These are phyloP conservation scores for Acleris cristana DNA, from an alignment of 2,888 invertebrate species.

Conservation along the genomic window DNA sequence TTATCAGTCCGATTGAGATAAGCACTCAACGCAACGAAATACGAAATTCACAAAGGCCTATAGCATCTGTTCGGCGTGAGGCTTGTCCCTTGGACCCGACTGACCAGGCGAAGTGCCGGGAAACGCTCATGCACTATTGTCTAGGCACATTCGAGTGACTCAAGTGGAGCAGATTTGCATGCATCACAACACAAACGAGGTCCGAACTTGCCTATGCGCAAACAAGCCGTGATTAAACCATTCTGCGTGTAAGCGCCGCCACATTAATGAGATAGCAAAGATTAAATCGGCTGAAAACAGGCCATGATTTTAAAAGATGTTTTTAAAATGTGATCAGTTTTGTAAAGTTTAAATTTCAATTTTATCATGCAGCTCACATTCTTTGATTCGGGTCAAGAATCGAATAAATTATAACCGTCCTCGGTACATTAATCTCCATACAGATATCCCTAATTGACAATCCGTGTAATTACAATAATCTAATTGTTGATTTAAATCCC, in stretches of 20 bases:
- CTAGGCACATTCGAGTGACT: conserved; percentile 50
- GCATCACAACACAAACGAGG: conserved; percentile 50
- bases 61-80: conserved; percentile 9
- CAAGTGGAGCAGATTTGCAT: conserved; percentile 54
- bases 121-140: conserved; percentile 49
- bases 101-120: conserved; percentile 47
- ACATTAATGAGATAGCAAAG: background rate
- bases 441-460: conserved; percentile 57
- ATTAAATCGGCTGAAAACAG: background rate
- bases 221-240: conserved; percentile 26
- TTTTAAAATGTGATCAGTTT: background rate
- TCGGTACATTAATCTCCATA: conserved; percentile 49
- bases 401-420: conserved; percentile 43
- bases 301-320: background rate
- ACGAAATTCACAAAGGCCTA: conserved; percentile 12
- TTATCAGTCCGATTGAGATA: background rate
- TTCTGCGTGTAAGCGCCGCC: conserved; percentile 5
- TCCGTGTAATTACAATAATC: conserved; percentile 62
- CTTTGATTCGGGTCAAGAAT: conserved; percentile 33
- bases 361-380: conserved; percentile 31
- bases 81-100: conserved; percentile 37
- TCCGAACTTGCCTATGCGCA: conserved; percentile 35
- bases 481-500: conserved; percentile 70
- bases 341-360: conserved; percentile 3
- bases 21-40: background rate